These are phyloP conservation scores for Aphodius sticticus DNA, from an alignment of 2,888 invertebrate genomes.

Conservation along the genomic window DNA sequence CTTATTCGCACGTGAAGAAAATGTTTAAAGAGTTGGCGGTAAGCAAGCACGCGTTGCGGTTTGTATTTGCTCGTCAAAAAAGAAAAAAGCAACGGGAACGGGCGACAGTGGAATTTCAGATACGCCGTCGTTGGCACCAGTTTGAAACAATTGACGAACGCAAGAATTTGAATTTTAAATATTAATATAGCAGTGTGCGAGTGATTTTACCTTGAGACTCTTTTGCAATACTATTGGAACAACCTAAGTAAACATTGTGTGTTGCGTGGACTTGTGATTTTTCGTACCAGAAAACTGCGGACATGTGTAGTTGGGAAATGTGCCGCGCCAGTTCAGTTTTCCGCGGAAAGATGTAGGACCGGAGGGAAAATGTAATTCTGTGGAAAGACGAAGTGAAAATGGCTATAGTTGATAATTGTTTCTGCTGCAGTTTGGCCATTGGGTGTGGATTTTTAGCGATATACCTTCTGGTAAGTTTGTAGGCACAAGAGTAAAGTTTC, in stretches of 20 bases:
- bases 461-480: slow-evolving; percentile 58
- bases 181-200: slow-evolving; percentile 23
- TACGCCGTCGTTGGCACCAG: not conserved
- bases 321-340: not conserved
- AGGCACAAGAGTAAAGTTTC: slow-evolving; percentile 16
- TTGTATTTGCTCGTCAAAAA: slow-evolving; percentile 32
- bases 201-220: slow-evolving; percentile 35
- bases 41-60: slow-evolving; percentile 48
- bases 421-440: slow-evolving; percentile 61
- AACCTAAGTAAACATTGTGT: not conserved
- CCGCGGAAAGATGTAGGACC: not conserved
- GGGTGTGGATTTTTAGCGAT: slow-evolving; percentile 61
- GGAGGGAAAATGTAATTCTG: slow-evolving; percentile 29
- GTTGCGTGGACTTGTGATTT: not conserved
- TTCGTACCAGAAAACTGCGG: slow-evolving; percentile 8
- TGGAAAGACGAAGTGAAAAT: slow-evolving; percentile 46
- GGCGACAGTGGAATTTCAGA: not conserved
- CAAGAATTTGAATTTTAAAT: slow-evolving; percentile 22
- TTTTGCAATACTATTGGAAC: slow-evolving; percentile 30
- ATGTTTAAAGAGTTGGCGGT: slow-evolving; percentile 54
- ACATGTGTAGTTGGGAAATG: not conserved
- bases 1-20: slow-evolving; percentile 55
- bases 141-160: not conserved
- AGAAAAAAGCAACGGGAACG: slow-evolving; percentile 6
- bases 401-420: slow-evolving; percentile 60